Percentiles rank a stretch among this genome's conserved stretches.
Conservation (phyloP, 1,140 invertebrate genomes). For the Odontomachus brunneus region DNA sequence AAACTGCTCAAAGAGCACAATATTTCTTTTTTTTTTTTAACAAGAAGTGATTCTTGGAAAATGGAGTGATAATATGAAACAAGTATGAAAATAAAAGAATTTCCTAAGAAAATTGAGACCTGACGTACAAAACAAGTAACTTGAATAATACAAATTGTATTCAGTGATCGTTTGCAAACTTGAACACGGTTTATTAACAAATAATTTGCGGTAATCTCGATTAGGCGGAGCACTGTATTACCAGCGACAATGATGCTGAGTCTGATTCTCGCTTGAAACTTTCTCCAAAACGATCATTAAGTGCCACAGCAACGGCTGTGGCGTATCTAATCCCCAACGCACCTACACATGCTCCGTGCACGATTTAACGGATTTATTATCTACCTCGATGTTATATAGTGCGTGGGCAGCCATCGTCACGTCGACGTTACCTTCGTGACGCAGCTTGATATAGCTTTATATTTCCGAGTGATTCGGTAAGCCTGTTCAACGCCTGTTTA, state of each 20-base stretch:
- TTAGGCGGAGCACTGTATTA: conserved; percentile 47
- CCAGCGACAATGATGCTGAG: conserved; percentile 19
- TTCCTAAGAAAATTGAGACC: no score
- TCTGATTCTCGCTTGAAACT: conserved; percentile 49
- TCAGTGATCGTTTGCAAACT: conserved; percentile 30
- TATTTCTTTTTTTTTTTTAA: no score
- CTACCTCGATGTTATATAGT: not conserved
- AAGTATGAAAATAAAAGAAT: no score
- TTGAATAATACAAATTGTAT: no score
- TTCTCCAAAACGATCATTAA: conserved; percentile 61
- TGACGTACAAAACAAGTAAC: no score
- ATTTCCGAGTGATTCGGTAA: conserved; percentile 33
- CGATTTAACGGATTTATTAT: conserved; percentile 65
- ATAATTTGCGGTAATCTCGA: conserved; percentile 64
- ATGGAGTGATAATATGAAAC: no score
- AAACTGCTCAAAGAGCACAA: no score
- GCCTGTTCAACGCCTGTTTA: not conserved
- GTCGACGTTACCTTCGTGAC: conserved; percentile 26
- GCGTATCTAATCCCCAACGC: conserved; percentile 35
- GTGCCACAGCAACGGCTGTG: not conserved
- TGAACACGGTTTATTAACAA: conserved; percentile 49
- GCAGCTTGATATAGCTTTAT: conserved; percentile 31
- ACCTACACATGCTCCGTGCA: conserved; percentile 44
- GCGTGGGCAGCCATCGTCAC: conserved; percentile 37
- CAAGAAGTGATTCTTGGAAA: no score